phyloP scores from a whole-genome alignment of 2,113 vertebrate species.

The Arizona elegans region DNA sequence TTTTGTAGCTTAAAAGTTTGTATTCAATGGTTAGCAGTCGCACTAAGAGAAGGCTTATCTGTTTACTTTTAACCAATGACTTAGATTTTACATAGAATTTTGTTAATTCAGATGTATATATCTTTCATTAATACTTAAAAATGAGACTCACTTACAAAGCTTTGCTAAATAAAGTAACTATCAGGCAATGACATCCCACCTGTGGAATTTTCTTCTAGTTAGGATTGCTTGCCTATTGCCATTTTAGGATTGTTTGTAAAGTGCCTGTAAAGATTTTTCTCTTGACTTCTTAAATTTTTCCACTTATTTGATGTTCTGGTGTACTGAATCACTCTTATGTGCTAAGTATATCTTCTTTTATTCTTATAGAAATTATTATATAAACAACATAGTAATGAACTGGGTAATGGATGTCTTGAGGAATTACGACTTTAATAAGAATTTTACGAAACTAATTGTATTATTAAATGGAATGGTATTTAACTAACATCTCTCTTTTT shows the following conservation, averaged over 20 bases:
- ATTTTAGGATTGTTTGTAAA: background rate
- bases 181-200: background rate
- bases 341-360: background rate
- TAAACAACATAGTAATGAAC: background rate
- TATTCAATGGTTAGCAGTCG: background rate
- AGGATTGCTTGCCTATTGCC: background rate
- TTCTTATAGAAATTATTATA: background rate
- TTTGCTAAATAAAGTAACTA: background rate
- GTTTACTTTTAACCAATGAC: background rate
- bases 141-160: background rate
- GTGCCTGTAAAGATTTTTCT: background rate
- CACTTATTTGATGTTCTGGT: background rate
- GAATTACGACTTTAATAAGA: background rate
- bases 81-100: background rate
- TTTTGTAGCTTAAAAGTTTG: background rate
- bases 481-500: background rate
- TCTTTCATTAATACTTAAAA: background rate
- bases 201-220: background rate
- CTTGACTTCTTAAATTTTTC: background rate
- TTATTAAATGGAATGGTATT: background rate
- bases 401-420: background rate
- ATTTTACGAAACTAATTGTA: background rate
- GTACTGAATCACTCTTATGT: background rate
- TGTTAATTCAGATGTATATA: background rate
- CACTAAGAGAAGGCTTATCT: background rate